phyloP scores from a whole-genome alignment of 2,888 invertebrate genomes.

The Zygaena filipendulae region DNA sequence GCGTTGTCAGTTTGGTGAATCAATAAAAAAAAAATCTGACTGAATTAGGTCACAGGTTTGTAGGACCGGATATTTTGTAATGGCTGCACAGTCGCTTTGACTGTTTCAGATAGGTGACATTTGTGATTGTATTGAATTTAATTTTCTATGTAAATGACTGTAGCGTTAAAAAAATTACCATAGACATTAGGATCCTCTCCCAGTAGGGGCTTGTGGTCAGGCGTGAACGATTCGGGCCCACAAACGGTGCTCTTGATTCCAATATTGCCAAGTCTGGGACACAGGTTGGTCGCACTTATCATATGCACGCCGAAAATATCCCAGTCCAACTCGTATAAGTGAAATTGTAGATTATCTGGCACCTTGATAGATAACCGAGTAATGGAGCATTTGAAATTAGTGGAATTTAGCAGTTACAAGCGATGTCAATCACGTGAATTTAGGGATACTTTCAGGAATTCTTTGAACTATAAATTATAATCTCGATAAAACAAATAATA shows the following conservation, averaged over 20 bases:
- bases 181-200: slow-evolving; percentile 77
- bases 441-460: too few relatives aligned
- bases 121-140: too few relatives aligned
- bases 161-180: slow-evolving; percentile 54
- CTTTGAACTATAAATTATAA: too few relatives aligned
- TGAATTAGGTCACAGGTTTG: background rate
- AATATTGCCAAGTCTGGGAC: slow-evolving; percentile 77
- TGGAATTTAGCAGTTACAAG: too few relatives aligned
- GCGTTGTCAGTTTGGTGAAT: background rate
- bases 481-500: too few relatives aligned
- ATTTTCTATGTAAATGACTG: too few relatives aligned
- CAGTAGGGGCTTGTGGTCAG: slow-evolving; percentile 88
- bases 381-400: too few relatives aligned
- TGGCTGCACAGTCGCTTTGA: too few relatives aligned
- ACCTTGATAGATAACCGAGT: too few relatives aligned
- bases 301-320: slow-evolving; percentile 84
- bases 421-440: too few relatives aligned
- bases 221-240: slow-evolving; percentile 93
- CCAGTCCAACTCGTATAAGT: slow-evolving; percentile 89
- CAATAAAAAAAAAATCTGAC: background rate
- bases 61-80: too few relatives aligned
- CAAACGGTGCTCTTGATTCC: slow-evolving; percentile 90
- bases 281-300: slow-evolving; percentile 75
- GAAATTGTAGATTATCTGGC: slow-evolving; percentile 81
- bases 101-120: too few relatives aligned